Evolutionary conservation across 2,113 vertebrate genomes (phyloP).

Genomic region (Cottus gobio): DNA sequence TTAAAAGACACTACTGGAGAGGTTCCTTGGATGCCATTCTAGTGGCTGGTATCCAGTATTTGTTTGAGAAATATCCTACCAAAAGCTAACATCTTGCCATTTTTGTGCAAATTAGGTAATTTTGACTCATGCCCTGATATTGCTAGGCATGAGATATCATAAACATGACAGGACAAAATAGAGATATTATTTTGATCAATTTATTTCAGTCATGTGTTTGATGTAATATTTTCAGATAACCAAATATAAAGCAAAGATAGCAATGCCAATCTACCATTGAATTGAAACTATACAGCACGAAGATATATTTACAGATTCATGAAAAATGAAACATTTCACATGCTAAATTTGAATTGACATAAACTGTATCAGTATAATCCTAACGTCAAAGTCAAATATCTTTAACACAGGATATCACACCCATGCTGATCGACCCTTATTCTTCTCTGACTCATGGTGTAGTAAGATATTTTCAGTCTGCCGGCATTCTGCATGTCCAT

Average conservation of each 20-base stretch:
- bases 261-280: background rate
- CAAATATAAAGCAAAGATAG: constrained; percentile 22
- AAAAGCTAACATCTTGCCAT: background rate
- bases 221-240: constrained; percentile 5
- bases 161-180: constrained; percentile 6
- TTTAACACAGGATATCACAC: background rate
- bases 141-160: background rate
- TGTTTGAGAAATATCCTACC: background rate
- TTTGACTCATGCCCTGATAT: background rate
- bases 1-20: background rate
- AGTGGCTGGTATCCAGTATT: background rate
- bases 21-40: background rate
- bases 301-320: constrained; percentile 2
- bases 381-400: constrained; percentile 5
- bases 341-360: background rate
- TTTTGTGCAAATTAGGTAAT: background rate
- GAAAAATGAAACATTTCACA: background rate
- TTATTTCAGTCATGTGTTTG: constrained; percentile 25
- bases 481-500: constrained; percentile 64
- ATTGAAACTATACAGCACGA: background rate
- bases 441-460: constrained; percentile 56
- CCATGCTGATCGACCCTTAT: constrained; percentile 12
- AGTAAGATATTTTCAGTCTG: constrained; percentile 51
- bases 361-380: background rate
- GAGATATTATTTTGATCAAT: constrained; percentile 14